Base-by-base conservation (phyloP, 2,888 invertebrate species). In the Chaetogeoica ovagalla region DNA sequence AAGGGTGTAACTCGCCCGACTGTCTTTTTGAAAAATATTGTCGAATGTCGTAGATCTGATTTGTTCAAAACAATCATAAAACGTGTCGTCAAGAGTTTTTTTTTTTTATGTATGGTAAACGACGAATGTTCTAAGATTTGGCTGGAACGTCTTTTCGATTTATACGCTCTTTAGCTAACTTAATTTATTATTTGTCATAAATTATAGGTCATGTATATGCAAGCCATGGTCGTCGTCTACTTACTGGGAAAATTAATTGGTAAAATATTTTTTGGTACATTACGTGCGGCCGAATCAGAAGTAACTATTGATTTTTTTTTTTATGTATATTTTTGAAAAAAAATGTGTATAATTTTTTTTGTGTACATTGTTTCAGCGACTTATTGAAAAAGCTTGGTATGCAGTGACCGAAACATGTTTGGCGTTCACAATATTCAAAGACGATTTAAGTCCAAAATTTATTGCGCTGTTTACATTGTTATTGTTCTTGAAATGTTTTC, bases 381-480 rank as follows among this genome's bases (percentile, higher is more conserved):
- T 99, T 85, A 94, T 98, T 86, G 99, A 99, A 87, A 90, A 97
- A 84, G 96, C 97, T 69, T 98, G 99, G 98, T 99, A 99, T 89
- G 98, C 99, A 11, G 93, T 99, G 82, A 98, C 98, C n/a, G 99
- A 99, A 89, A 99, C 99, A 30, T 99, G 99, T 87, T 88, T 99
- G 85, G 99, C 99, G 15, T 99, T 99, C 87, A 99, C 98, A 63
- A 97, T 98, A 15, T 98, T 98, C 87, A 90, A 98, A 85, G 99
- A 99, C 89, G 99, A 99, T 86, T 98, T 99, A 86, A 97, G 96
- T 89, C 96, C 96, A 19, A 94, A 95, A 86, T 99, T 99, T 89
- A 96, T 99, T 84, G 97, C 97, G 48, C 89, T 98, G 81, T 99
- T 99, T 86, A 98, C 98, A 4, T 90, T 99, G 68, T 88, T 99